These are phyloP conservation scores for Octonoba sinensis DNA, from an alignment of 2,888 invertebrate species.

Conservation along the genomic window DNA sequence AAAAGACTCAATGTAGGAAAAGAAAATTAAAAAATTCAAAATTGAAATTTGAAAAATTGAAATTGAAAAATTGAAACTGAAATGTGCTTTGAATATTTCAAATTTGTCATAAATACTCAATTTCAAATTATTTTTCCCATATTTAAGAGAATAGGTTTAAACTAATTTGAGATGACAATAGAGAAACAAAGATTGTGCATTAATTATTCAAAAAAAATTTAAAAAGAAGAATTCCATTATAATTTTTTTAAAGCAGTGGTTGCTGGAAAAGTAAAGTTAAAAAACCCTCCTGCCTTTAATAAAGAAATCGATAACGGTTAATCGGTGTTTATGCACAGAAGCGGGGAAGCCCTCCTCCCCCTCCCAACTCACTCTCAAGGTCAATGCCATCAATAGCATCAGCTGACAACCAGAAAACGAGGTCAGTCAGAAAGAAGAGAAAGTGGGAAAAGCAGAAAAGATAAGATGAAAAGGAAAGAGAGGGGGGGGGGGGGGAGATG, in stretches of 20 bases:
- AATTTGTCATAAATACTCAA: no score
- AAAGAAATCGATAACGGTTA: constrained; percentile 47
- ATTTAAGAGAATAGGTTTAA: no score
- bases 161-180: background rate
- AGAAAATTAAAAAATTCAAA: no score
- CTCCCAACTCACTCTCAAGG: constrained; percentile 45
- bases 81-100: no score
- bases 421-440: constrained; percentile 34
- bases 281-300: background rate
- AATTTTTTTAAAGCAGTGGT: no score
- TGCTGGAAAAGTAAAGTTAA: background rate
- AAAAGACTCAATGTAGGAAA: no score
- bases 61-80: no score
- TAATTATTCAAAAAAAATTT: background rate
- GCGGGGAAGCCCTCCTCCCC: constrained; percentile 3
- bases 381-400: constrained; percentile 58
- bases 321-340: constrained; percentile 23
- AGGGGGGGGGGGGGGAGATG: constrained; percentile 10
- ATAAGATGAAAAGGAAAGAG: background rate
- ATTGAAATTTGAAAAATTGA: no score
- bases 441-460: constrained; percentile 23
- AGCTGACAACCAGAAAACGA: constrained; percentile 54
- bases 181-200: background rate
- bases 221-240: background rate
- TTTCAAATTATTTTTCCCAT: no score